Evolutionary conservation across 2,113 vertebrate genomes (phyloP).

Genomic region (Sinocyclocheilus anophthalmus): DNA sequence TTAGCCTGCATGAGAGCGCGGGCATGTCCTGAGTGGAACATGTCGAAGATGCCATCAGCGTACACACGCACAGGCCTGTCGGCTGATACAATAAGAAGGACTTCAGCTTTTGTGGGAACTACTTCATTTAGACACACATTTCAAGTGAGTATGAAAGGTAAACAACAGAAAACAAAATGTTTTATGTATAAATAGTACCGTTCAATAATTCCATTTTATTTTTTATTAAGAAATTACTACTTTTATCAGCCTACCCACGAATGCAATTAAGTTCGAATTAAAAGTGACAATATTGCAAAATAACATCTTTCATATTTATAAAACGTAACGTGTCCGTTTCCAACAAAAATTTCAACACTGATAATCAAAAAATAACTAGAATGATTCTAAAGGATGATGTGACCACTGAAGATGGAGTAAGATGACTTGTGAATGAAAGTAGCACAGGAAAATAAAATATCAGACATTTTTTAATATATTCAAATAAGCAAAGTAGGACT

Average conservation of each 20-base stretch:
- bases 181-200: neutral
- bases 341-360: no score
- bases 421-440: no score
- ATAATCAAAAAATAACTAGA: no score
- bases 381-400: no score
- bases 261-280: neutral
- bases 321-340: no score
- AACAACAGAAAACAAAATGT: neutral
- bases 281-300: neutral
- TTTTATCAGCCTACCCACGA: neutral
- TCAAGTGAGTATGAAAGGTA: neutral
- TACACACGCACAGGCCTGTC: conserved; percentile 87
- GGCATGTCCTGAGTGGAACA: conserved; percentile 89
- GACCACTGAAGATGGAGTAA: no score
- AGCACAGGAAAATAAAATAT: no score
- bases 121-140: neutral
- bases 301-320: no score
- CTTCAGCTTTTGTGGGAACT: neutral
- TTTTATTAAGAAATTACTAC: neutral
- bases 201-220: neutral
- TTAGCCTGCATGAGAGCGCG: conserved; percentile 91
- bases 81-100: conserved; percentile 63
- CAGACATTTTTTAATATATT: no score
- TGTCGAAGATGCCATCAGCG: conserved; percentile 89
- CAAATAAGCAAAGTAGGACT: no score